Percentiles rank a stretch among this genome's conserved stretches.
Conservation (phyloP, 2,888 invertebrate genomes). For the Nephrotoma flavescens region DNA sequence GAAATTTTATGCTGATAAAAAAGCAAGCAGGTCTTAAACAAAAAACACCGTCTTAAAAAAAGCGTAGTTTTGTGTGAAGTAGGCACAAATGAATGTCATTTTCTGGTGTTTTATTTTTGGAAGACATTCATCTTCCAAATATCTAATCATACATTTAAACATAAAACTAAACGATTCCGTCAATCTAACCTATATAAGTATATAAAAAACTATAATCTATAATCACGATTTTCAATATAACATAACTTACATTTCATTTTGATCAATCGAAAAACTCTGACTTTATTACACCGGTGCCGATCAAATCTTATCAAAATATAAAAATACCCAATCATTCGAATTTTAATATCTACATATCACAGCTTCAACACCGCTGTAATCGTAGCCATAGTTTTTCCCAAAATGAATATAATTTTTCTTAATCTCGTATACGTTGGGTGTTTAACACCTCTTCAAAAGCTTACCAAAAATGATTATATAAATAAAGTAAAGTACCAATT, state of each 20-base stretch:
- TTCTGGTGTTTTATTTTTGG: neutral
- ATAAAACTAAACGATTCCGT: neutral
- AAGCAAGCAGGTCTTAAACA: neutral
- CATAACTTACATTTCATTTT: neutral
- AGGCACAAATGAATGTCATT: neutral
- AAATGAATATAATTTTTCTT: neutral
- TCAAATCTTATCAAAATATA: neutral
- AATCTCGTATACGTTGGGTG: neutral
- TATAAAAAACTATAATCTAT: neutral
- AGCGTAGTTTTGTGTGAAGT: neutral
- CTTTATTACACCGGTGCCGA: neutral
- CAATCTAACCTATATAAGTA: neutral
- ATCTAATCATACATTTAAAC: neutral
- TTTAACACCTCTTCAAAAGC: neutral
- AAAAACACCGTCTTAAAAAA: neutral
- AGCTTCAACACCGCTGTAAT: neutral
- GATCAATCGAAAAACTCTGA: neutral
- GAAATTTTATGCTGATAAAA: neutral
- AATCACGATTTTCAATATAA: neutral
- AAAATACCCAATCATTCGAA: neutral
- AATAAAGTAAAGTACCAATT: neutral
- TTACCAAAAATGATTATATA: neutral
- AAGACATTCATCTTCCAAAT: neutral
- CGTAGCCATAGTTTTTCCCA: neutral
- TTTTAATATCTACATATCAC: neutral